Base-by-base conservation (phyloP, 2,797 vertebrate species). In the Spinibarbus caldwelli region DNA sequence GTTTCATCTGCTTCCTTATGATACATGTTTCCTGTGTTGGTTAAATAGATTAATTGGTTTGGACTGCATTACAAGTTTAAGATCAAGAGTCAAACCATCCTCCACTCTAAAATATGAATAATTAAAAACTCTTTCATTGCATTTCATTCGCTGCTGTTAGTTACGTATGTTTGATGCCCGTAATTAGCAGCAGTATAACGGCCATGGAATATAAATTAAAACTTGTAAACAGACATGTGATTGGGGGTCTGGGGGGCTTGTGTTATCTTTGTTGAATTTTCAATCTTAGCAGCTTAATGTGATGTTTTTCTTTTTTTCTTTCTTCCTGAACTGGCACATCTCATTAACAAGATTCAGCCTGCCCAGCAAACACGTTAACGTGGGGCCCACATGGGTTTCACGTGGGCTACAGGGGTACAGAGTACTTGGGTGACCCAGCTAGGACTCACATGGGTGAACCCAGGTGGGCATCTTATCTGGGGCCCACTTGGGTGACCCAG, bases 311-410 rank as follows among this genome's bases (percentile, higher is more conserved):
- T n/a, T n/a, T 85, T 31, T n/a, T 71, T 43, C n/a, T 75, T 26
- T 34, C 9, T 41, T 45, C 36, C 36, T 80, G 64, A 71, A 64
- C 70, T 57, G 62, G 43, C 76, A 41, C 54, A 41, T 88, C 85
- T 86, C 79, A 84, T 87, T 89, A 88, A 88, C 73, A 26, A 71
- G 73, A 87, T 80, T n/a, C n/a, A n/a, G n/a, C n/a, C n/a, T n/a
- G n/a, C n/a, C n/a, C n/a, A n/a, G n/a, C n/a, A n/a, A n/a, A n/a
- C n/a, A n/a, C n/a, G n/a, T n/a, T n/a, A n/a, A n/a, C n/a, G n/a
- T n/a, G n/a, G n/a, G n/a, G n/a, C n/a, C n/a, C n/a, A n/a, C n/a
- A n/a, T n/a, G n/a, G n/a, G n/a, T n/a, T n/a, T n/a, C n/a, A n/a
- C n/a, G n/a, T n/a, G n/a, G n/a, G n/a, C n/a, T n/a, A n/a, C n/a